Evolutionary conservation across 2,797 vertebrate genomes (phyloP), one percentile per base, ranked within the genome.

Genomic region (Anguilla anguilla): DNA sequence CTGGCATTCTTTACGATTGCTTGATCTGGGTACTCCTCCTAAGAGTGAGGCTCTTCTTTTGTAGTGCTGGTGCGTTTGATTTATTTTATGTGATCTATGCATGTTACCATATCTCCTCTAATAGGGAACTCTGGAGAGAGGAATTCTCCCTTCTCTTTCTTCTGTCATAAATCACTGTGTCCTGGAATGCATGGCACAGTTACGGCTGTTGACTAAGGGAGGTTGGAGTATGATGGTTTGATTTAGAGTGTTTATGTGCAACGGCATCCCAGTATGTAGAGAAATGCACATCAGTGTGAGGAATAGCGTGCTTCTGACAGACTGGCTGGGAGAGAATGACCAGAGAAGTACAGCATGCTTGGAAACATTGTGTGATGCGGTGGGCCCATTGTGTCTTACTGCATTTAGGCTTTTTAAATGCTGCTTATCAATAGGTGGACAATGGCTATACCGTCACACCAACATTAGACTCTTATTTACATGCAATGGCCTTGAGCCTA

Each of bases 241-340:
- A 84, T 84, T 84, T 84, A 84, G n/a, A 84, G 57, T 84, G 43
- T 46, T 46, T 46, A 46, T 46, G 43, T 46, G 43, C 43, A 43
- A 43, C 1, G 39, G 39, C 39, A 43, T 43, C 39, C 39, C 39
- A 46, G 43, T 46, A 46, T 46, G 43, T 72, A 31, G 74, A 43
- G 0, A 2, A 22, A 43, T 79, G 39, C 19, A 0, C 7, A 79
- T 43, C 35, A 17, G 17, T 79, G 39, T 46, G 31, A 79, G 39
- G 74, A 19, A 5, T 46, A 43, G 74, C 46, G 35, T 79, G 11
- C 74, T 79, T 79, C n/a, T 72, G n/a, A n/a, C n/a, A 31, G 69
- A 72, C 22, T 31, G 28, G 7, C n/a, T 28, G 28, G n/a, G 69
- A 72, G 28, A 72, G 69, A 9, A 1, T 11, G 69, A 72, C 28